A percentile compares a stretch with the other conserved stretches of the same genome.
Conservation (phyloP, 2,797 vertebrate genomes). For the Pipistrellus kuhlii region DNA sequence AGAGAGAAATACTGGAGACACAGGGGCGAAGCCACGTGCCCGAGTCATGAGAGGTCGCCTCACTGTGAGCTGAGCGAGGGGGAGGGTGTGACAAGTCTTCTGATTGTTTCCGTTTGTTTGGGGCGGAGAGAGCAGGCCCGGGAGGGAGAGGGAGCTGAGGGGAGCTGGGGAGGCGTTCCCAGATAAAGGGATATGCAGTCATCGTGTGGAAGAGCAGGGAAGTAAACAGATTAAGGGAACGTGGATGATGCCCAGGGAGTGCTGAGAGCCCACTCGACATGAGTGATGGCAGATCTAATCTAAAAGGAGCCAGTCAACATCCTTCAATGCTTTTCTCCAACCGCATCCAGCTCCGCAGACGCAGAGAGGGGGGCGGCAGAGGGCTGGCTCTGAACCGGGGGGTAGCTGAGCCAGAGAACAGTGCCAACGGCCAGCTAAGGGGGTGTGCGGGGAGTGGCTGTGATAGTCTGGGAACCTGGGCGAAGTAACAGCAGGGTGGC, state of each 20-base stretch:
- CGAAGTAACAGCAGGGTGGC: neutral
- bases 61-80: neutral
- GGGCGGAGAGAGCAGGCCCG: neutral
- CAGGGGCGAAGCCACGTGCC: neutral
- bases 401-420: neutral
- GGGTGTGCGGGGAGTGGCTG: no score
- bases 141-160: neutral
- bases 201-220: neutral
- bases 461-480: neutral
- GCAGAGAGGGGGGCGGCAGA: neutral
- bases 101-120: neutral
- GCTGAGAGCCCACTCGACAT: neutral
- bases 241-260: neutral
- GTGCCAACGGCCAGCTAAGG: no score
- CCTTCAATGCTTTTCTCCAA: neutral
- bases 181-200: neutral
- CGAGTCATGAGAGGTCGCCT: rapidly evolving
- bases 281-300: neutral
- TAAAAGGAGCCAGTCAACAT: neutral
- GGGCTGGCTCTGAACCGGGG: neutral
- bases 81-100: neutral
- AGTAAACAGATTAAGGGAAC: neutral
- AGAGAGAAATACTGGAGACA: neutral
- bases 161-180: neutral
- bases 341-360: neutral